Conservation (phyloP, 2,797 vertebrate genomes). For the Limnodromus scolopaceus region DNA sequence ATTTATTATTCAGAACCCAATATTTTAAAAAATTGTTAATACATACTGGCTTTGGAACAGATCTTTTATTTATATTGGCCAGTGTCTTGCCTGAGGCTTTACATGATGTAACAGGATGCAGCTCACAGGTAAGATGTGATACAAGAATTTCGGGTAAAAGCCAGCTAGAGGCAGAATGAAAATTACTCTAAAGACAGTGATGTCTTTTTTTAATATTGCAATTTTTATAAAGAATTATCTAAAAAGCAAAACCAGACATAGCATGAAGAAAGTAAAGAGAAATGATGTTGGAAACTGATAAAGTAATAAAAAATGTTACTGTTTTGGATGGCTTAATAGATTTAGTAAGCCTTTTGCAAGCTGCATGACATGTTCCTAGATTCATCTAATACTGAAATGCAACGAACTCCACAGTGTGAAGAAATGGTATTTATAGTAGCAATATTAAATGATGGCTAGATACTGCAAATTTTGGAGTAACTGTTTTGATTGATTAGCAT, state of each 20-base stretch:
- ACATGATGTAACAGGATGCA: background rate
- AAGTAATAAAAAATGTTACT: background rate
- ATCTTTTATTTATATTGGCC: background rate
- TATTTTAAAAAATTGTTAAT: background rate
- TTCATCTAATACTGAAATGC: background rate
- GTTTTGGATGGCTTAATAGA: background rate
- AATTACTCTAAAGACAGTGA: background rate
- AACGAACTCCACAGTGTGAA: background rate
- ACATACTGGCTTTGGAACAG: background rate
- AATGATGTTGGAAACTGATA: background rate
- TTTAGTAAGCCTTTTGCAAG: background rate
- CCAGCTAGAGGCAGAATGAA: background rate
- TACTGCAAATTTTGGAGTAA: background rate
- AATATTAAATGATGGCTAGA: background rate
- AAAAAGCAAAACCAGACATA: background rate
- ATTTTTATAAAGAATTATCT: background rate
- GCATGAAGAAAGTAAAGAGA: background rate
- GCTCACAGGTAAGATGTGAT: background rate
- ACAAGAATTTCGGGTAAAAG: background rate
- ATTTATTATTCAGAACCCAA: background rate
- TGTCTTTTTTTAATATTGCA: background rate
- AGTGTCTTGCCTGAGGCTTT: background rate
- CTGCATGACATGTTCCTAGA: background rate
- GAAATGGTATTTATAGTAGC: background rate
- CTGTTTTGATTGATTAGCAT: background rate